phyloP scores from a whole-genome alignment of 2,113 vertebrate genomes.

The Rhynchomys soricoides region DNA sequence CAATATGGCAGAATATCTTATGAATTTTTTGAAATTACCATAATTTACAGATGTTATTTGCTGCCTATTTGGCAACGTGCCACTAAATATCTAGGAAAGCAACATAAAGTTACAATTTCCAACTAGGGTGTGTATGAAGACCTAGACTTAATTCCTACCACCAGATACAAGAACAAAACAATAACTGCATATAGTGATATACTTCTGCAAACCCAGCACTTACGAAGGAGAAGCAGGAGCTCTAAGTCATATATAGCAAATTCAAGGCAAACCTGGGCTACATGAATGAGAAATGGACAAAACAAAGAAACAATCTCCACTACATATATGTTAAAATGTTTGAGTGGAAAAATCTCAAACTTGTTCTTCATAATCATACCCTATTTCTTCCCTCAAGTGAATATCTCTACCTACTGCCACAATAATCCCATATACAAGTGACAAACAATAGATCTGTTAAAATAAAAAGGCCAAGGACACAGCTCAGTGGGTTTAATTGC shows the following conservation, averaged over 20 bases:
- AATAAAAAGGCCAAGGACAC: neutral
- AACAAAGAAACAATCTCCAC: neutral
- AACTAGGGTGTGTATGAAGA: neutral
- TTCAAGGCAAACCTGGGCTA: neutral
- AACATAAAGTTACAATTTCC: neutral
- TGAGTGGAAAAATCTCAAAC: neutral
- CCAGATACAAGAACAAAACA: neutral
- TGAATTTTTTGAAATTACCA: neutral
- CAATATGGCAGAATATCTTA: neutral
- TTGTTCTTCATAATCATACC: neutral
- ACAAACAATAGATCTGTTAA: neutral
- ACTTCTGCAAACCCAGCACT: neutral
- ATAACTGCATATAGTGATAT: neutral
- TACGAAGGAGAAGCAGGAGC: neutral
- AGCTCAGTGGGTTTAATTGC: neutral
- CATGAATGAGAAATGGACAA: neutral
- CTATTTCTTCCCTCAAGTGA: neutral
- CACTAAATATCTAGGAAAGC: neutral
- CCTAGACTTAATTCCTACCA: neutral
- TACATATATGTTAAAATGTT: neutral
- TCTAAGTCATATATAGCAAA: neutral
- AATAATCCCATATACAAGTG: neutral
- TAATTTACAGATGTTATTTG: neutral
- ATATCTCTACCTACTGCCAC: neutral
- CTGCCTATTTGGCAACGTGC: neutral